Percentiles rank a stretch among this genome's conserved stretches.
Evolutionary conservation across 2,888 invertebrate genomes (phyloP).

Genomic region (Dasypogon diadema): DNA sequence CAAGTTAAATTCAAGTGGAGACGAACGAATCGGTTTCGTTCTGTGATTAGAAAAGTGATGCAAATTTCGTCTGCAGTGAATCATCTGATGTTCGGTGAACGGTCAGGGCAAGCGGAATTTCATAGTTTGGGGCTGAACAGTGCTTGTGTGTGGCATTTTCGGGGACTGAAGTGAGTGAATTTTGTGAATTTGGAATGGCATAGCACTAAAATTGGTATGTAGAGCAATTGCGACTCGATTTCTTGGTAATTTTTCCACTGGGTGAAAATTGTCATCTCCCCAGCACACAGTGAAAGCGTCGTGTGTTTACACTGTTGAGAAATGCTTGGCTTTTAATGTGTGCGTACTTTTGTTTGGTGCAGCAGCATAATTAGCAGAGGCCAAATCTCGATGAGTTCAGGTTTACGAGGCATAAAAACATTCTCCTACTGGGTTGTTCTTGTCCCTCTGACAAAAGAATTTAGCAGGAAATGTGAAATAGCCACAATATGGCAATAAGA

Average conservation of each 20-base stretch:
- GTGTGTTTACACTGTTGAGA: background rate
- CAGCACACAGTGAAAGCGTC: background rate
- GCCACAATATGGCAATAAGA: background rate
- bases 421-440: no score
- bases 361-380: no score
- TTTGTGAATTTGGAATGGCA: background rate
- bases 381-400: no score
- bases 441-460: no score
- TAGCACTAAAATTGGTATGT: background rate
- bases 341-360: slow-evolving; percentile 13
- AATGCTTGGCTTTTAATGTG: background rate
- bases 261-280: slow-evolving; percentile 23
- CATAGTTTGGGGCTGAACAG: no score
- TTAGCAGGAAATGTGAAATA: no score
- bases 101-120: no score
- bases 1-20: background rate
- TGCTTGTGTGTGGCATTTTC: no score
- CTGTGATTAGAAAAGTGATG: slow-evolving; percentile 13
- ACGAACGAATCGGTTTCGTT: background rate
- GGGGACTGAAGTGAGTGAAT: background rate
- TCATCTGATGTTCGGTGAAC: slow-evolving; percentile 12
- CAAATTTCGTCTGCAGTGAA: background rate
- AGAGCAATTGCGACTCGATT: slow-evolving; percentile 29
- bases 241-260: slow-evolving; percentile 15
- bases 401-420: no score